Evolutionary conservation across 2,797 vertebrate species (phyloP).

Genomic region (Podarcis siculus): DNA sequence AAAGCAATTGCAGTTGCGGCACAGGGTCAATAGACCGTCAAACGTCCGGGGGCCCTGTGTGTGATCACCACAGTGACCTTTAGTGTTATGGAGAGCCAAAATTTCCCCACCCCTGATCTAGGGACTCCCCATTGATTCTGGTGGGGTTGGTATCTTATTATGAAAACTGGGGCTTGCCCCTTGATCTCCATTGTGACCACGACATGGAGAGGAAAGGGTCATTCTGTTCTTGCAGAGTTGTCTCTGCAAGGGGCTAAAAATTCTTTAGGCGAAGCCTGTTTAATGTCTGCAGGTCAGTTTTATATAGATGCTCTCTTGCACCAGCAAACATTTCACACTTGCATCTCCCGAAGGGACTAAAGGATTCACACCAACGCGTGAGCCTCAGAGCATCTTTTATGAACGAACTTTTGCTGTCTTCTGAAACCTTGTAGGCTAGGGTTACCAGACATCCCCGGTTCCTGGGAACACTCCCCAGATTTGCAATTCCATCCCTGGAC

Average conservation of each 20-base stretch:
- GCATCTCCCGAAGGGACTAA: too few species aligned
- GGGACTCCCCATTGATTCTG: neutral
- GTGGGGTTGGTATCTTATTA: neutral
- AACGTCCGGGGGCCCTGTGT: too few species aligned
- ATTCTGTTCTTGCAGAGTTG: neutral
- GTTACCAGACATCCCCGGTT: too few species aligned
- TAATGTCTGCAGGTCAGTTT: neutral
- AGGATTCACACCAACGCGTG: neutral
- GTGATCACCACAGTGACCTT: too few species aligned
- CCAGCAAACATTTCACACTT: too few species aligned
- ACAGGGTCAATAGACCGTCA: too few species aligned
- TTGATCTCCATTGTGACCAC: neutral
- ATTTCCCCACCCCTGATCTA: too few species aligned
- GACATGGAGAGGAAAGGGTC: too few species aligned
- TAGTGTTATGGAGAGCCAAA: too few species aligned
- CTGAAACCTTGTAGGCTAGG: neutral
- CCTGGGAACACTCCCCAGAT: too few species aligned
- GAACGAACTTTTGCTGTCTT: neutral
- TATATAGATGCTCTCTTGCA: neutral
- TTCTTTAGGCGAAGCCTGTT: neutral
- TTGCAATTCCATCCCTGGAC: too few species aligned
- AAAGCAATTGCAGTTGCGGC: too few species aligned
- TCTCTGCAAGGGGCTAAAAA: neutral
- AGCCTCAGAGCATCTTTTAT: neutral
- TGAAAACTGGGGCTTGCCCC: neutral